A percentile compares a stretch with the other conserved stretches of the same genome.
Conservation (phyloP, 2,888 invertebrate species). For the Drosophila pseudotakahashii region DNA sequence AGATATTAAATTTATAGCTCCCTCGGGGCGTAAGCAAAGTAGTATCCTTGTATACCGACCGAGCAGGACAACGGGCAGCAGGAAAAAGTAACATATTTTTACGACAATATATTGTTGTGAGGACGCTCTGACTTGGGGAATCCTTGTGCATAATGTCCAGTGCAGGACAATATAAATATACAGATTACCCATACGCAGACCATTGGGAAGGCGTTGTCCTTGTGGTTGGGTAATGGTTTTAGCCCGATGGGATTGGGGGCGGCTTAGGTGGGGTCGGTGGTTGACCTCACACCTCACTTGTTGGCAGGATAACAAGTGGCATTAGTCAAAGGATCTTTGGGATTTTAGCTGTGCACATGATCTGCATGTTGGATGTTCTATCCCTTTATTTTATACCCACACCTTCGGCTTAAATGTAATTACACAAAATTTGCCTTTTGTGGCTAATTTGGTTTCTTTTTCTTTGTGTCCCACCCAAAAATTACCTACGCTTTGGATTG, state of each 20-base stretch:
- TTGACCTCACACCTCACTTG: constrained; percentile 26
- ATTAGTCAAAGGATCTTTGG: constrained; percentile 50
- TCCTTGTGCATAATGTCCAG: constrained; percentile 70
- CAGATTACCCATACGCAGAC: constrained; percentile 66
- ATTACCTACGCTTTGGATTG: constrained; percentile 14
- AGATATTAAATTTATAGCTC: constrained; percentile 84
- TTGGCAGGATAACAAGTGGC: constrained; percentile 62
- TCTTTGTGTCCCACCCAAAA: constrained; percentile 11
- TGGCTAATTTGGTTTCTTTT: constrained; percentile 44
- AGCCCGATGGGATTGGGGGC: constrained; percentile 25
- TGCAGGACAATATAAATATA: constrained; percentile 75
- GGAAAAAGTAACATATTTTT: constrained; percentile 73
- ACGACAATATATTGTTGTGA: constrained; percentile 69
- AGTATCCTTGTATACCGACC: constrained; percentile 49
- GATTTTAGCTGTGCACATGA: constrained; percentile 40
- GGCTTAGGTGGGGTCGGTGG: constrained; percentile 25
- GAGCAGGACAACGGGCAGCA: constrained; percentile 21
- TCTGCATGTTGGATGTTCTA: constrained; percentile 47
- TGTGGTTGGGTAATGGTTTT: constrained; percentile 58
- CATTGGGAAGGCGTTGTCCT: constrained; percentile 42
- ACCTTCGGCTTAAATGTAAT: constrained; percentile 73
- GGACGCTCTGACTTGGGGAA: constrained; percentile 56
- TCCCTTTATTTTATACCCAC: constrained; percentile 45
- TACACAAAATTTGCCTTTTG: constrained; percentile 74
- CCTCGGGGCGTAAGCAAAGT: constrained; percentile 81